Conservation (phyloP, 2,797 vertebrate species). For the Amazona ochrocephala region DNA sequence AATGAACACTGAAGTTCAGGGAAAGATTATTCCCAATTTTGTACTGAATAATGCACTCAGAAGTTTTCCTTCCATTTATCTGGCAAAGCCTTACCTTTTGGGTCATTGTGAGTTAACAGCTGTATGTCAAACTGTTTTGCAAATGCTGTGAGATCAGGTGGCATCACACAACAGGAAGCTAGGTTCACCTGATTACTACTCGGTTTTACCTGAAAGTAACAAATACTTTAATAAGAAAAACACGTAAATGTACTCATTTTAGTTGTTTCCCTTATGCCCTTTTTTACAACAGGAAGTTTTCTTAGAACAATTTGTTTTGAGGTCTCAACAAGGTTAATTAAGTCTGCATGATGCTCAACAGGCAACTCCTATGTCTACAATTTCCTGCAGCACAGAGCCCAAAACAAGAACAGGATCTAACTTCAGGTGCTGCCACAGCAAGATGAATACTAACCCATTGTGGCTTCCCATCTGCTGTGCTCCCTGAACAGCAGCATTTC, state of each 20-base stretch:
- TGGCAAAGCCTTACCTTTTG: slow-evolving; percentile 86
- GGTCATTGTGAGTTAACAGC: slow-evolving; percentile 95
- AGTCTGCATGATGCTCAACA: not conserved
- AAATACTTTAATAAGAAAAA: not conserved
- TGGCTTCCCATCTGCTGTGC: not conserved
- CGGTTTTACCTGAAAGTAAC: slow-evolving; percentile 88
- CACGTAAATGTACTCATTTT: not conserved
- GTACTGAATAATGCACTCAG: not conserved
- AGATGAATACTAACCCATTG: not conserved
- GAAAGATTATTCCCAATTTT: not conserved
- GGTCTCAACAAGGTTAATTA: not conserved
- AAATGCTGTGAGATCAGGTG: slow-evolving; percentile 97
- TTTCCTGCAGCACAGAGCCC: not conserved
- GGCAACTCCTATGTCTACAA: not conserved
- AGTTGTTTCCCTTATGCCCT: not conserved
- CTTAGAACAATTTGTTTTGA: not conserved
- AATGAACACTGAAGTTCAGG: not conserved
- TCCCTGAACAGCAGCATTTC: not conserved
- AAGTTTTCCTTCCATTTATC: not conserved
- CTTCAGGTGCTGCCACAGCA: not conserved
- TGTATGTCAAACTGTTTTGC: slow-evolving; percentile 98
- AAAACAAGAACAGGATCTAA: not conserved
- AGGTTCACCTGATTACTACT: slow-evolving; percentile 98
- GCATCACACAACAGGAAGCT: slow-evolving; percentile 99
- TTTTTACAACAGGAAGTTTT: not conserved